Percentiles rank a stretch among this genome's conserved stretches.
Evolutionary conservation across 2,113 vertebrate genomes (phyloP).

Genomic region (Tretioscincus oriximinensis): DNA sequence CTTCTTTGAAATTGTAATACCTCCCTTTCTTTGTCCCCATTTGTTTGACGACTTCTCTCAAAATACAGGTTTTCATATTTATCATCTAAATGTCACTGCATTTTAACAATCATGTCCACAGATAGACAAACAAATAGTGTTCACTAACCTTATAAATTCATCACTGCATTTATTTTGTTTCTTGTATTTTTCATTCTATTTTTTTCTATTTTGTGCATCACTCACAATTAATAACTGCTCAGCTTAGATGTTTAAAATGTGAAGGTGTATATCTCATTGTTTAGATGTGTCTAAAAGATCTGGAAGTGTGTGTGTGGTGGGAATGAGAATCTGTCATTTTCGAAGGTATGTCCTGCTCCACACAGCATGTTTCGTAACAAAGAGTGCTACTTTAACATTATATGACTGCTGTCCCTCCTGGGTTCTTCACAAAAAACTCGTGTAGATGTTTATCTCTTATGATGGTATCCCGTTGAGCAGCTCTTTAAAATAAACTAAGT

Average conservation of each 20-base stretch:
- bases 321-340: background rate
- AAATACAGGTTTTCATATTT: background rate
- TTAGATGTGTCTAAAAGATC: background rate
- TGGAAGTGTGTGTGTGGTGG: background rate
- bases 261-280: background rate
- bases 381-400: accelerated
- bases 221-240: background rate
- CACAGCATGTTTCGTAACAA: background rate
- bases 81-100: background rate
- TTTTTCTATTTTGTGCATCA: too few relatives aligned
- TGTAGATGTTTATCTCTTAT: background rate
- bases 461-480: conserved; percentile 11
- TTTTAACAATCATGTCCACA: background rate
- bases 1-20: background rate
- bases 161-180: too few relatives aligned
- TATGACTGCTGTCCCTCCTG: conserved; percentile 7
- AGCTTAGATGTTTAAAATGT: background rate
- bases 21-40: background rate
- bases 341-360: background rate
- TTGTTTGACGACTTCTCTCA: background rate
- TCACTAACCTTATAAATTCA: background rate
- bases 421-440: background rate
- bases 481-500: background rate
- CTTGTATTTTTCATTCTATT: too few relatives aligned
- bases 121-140: background rate